phyloP scores from a whole-genome alignment of 2,113 vertebrate genomes.

The Spea multiplicata region DNA sequence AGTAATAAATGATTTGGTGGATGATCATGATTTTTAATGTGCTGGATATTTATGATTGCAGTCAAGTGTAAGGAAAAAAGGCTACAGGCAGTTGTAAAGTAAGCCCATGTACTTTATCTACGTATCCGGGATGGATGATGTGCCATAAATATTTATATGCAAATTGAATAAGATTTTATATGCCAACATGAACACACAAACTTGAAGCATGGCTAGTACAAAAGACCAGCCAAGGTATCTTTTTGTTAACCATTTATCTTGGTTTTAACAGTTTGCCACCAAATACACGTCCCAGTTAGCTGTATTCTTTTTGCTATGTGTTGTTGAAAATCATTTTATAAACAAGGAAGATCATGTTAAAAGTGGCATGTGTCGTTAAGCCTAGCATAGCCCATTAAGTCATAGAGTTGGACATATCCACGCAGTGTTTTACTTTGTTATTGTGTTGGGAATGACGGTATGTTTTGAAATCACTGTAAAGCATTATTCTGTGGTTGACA shows the following conservation, averaged over 20 bases:
- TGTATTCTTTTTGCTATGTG: too few species aligned
- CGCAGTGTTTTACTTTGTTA: too few species aligned
- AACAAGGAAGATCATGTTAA: too few species aligned
- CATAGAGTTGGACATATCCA: too few species aligned
- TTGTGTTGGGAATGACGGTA: too few species aligned
- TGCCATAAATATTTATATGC: conserved; percentile 54
- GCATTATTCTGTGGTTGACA: too few species aligned
- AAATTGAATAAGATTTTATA: conserved; percentile 58
- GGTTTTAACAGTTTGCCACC: conserved; percentile 42
- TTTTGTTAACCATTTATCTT: conserved; percentile 51
- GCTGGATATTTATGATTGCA: conserved; percentile 54
- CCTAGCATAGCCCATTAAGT: too few species aligned
- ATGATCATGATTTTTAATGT: conserved; percentile 57
- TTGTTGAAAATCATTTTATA: too few species aligned
- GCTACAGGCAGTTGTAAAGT: conserved; percentile 49
- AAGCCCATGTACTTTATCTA: conserved; percentile 47
- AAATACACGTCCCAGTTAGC: too few species aligned
- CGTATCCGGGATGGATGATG: conserved; percentile 47
- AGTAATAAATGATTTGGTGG: conserved; percentile 55
- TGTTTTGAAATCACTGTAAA: too few species aligned
- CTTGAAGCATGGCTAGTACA: conserved; percentile 55
- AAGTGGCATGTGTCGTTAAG: too few species aligned
- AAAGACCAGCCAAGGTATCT: conserved; percentile 56
- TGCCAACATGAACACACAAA: conserved; percentile 60
- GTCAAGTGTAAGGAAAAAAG: conserved; percentile 55